A percentile compares a stretch with the other conserved stretches of the same genome.
Conservation (phyloP, 1,140 invertebrate genomes). For the Polypedilum vanderplanki region DNA sequence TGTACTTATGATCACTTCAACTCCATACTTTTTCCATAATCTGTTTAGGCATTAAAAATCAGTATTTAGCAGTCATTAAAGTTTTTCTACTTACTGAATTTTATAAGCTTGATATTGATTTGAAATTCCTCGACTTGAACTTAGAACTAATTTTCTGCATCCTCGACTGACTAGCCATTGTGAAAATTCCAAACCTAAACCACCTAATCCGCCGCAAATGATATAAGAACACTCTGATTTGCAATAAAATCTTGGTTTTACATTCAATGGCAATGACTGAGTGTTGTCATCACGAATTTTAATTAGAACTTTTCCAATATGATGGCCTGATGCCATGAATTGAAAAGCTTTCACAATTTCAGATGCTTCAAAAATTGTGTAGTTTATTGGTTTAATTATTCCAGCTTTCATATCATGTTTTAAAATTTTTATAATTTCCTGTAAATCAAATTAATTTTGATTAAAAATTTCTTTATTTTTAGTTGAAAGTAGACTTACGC, state of each 20-base stretch:
- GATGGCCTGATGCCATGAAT: conserved; percentile 65
- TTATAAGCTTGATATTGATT: conserved; percentile 60
- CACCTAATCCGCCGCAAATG: conserved; percentile 64
- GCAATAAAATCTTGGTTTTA: not conserved
- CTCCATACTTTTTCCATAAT: conserved; percentile 52
- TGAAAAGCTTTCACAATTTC: conserved; percentile 47
- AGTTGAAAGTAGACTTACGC: not conserved
- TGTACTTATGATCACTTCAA: conserved; percentile 46
- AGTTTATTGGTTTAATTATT: conserved; percentile 45
- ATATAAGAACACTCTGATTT: conserved; percentile 40
- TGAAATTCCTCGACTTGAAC: conserved; percentile 58
- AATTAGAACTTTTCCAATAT: conserved; percentile 64
- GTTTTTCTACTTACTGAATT: conserved; percentile 39
- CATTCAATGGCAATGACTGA: not conserved
- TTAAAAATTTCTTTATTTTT: too few relatives aligned
- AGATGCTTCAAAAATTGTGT: conserved; percentile 43
- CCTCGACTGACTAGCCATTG: conserved; percentile 70
- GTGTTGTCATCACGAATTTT: conserved; percentile 54
- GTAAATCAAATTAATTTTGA: not conserved
- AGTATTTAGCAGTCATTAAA: too few relatives aligned
- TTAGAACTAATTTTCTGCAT: conserved; percentile 59
- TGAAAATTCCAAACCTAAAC: conserved; percentile 71
- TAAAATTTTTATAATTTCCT: conserved; percentile 47
- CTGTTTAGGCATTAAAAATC: conserved; percentile 38
- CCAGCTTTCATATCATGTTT: conserved; percentile 50